Evolutionary conservation across 2,113 vertebrate genomes (phyloP).

Genomic region (Octodon degus): DNA sequence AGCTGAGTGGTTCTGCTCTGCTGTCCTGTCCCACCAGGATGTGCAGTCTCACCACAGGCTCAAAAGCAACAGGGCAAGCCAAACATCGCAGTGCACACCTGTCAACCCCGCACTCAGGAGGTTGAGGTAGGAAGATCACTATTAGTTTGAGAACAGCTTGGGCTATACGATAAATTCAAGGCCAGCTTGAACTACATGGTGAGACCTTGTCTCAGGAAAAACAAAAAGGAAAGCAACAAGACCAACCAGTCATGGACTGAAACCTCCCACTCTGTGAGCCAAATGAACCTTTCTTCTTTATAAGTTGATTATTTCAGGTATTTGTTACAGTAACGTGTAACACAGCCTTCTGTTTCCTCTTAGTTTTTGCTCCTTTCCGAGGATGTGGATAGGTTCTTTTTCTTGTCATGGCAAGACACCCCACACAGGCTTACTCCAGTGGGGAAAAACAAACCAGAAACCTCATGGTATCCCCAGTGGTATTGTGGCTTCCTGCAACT

Average conservation of each 20-base stretch:
- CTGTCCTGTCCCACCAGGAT: background rate
- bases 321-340: background rate
- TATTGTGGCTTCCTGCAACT: background rate
- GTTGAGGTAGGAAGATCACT: background rate
- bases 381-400: background rate
- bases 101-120: background rate
- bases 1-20: background rate
- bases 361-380: background rate
- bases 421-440: rapidly evolving
- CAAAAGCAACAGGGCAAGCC: background rate
- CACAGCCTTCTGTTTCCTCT: background rate
- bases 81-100: background rate
- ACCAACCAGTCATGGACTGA: background rate
- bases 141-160: background rate
- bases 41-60: background rate
- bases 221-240: background rate
- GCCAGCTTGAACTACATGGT: background rate
- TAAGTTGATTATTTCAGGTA: background rate
- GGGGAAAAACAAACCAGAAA: background rate
- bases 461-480: background rate
- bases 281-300: background rate
- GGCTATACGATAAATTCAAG: background rate
- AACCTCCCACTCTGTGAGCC: background rate
- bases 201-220: background rate
- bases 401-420: background rate